Conservation (phyloP, 1,140 invertebrate genomes). For the Pseudomyrmex flavicornis region DNA sequence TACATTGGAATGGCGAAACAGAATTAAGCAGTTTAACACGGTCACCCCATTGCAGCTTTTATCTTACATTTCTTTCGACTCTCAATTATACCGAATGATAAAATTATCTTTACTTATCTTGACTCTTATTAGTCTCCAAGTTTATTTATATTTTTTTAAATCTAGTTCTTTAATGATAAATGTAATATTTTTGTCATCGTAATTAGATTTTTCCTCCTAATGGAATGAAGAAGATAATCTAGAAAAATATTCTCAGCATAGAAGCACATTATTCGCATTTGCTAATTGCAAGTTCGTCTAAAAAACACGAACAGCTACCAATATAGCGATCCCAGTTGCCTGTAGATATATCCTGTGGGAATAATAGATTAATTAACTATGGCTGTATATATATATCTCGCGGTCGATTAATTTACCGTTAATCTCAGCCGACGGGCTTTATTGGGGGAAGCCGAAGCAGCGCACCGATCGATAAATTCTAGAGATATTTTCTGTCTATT, state of each 20-base stretch:
- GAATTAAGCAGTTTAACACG: slow-evolving; percentile 58
- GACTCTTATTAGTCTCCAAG: too few relatives aligned
- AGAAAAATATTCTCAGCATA: not conserved
- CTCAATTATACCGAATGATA: slow-evolving; percentile 4
- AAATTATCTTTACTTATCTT: slow-evolving; percentile 2
- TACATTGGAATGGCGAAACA: slow-evolving; percentile 29
- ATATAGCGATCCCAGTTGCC: not conserved
- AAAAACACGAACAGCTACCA: not conserved
- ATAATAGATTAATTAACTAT: slow-evolving; percentile 52
- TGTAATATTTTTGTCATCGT: too few relatives aligned
- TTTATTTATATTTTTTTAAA: too few relatives aligned
- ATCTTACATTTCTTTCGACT: not conserved
- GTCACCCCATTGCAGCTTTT: slow-evolving; percentile 22
- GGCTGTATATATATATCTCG: not conserved
- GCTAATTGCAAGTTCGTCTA: slow-evolving; percentile 3
- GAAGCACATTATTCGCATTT: slow-evolving; percentile 7
- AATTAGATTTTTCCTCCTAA: not conserved
- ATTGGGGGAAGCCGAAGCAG: not conserved
- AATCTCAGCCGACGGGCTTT: slow-evolving; percentile 21
- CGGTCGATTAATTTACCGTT: slow-evolving; percentile 48
- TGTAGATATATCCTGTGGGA: not conserved
- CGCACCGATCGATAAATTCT: slow-evolving; percentile 38
- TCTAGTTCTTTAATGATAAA: too few relatives aligned
- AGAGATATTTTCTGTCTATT: slow-evolving; percentile 50
- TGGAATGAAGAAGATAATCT: not conserved